Percentiles rank a stretch among this genome's conserved stretches.
phyloP scores from a whole-genome alignment of 2,113 vertebrate genomes.

The Ranitomeya imitator region DNA sequence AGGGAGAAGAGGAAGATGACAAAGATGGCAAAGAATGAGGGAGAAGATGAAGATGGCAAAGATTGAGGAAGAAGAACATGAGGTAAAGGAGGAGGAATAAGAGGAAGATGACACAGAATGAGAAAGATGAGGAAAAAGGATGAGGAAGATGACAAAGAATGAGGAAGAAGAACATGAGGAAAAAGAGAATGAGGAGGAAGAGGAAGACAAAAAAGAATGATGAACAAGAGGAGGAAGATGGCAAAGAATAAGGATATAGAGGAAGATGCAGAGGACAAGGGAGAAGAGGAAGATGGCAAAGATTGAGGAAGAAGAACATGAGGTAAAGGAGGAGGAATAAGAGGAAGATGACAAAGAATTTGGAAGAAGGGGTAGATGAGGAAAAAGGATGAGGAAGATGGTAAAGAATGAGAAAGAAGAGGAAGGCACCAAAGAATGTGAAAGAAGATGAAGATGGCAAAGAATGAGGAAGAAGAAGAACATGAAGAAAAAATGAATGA shows the following conservation, averaged over 20 bases:
- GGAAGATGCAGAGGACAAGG: neutral
- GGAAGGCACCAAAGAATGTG: neutral
- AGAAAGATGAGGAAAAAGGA: too few relatives aligned
- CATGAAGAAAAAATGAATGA: neutral
- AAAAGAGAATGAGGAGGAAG: neutral
- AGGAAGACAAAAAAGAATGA: neutral
- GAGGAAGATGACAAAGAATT: neutral
- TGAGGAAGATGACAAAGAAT: neutral
- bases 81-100: neutral
- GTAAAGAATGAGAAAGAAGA: neutral
- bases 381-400: neutral
- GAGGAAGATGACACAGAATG: neutral
- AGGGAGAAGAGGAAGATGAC: too few relatives aligned
- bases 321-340: too few relatives aligned
- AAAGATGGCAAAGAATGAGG: too few relatives aligned
- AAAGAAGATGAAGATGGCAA: neutral
- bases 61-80: neutral
- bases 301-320: neutral
- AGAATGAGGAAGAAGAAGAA: neutral
- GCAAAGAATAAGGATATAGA: neutral
- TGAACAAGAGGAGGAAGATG: neutral
- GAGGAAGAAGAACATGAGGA: neutral
- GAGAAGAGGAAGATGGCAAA: neutral
- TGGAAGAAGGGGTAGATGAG: neutral
- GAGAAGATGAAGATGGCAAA: neutral